Evolutionary conservation across 2,888 invertebrate genomes (phyloP).

Genomic region (Ophraella communa): DNA sequence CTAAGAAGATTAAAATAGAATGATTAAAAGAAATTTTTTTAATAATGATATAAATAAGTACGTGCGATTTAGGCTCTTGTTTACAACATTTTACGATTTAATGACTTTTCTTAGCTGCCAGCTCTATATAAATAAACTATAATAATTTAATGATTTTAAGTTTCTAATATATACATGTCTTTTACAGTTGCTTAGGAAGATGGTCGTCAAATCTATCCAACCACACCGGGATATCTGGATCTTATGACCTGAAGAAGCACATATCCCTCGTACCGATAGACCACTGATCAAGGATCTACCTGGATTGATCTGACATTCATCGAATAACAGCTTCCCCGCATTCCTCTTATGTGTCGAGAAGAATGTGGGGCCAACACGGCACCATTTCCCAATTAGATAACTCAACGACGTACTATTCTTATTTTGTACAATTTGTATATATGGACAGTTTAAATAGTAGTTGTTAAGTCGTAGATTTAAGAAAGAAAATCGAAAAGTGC

Average conservation of each 20-base stretch:
- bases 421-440: slow-evolving; percentile 49
- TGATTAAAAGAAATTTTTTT: not conserved
- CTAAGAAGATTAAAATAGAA: too few species aligned
- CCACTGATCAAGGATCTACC: slow-evolving; percentile 50
- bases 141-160: too few species aligned
- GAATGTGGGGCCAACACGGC: slow-evolving; percentile 35
- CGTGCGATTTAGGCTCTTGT: too few species aligned
- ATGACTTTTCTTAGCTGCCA: too few species aligned
- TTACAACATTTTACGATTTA: too few species aligned
- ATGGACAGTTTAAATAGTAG: slow-evolving; percentile 51
- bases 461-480: slow-evolving; percentile 22
- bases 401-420: slow-evolving; percentile 35
- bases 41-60: too few species aligned
- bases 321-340: slow-evolving; percentile 27
- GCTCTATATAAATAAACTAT: too few species aligned
- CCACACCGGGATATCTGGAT: slow-evolving; percentile 45
- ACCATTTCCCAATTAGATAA: slow-evolving; percentile 27
- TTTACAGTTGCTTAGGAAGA: slow-evolving; percentile 28
- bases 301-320: slow-evolving; percentile 44
- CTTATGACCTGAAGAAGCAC: slow-evolving; percentile 54
- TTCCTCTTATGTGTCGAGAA: slow-evolving; percentile 49
- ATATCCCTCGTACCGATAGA: slow-evolving; percentile 42
- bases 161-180: too few species aligned
- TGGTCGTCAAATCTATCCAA: slow-evolving; percentile 30
- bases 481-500: slow-evolving; percentile 20